Conservation (phyloP, 2,113 vertebrate species). For the Axis porcinus region DNA sequence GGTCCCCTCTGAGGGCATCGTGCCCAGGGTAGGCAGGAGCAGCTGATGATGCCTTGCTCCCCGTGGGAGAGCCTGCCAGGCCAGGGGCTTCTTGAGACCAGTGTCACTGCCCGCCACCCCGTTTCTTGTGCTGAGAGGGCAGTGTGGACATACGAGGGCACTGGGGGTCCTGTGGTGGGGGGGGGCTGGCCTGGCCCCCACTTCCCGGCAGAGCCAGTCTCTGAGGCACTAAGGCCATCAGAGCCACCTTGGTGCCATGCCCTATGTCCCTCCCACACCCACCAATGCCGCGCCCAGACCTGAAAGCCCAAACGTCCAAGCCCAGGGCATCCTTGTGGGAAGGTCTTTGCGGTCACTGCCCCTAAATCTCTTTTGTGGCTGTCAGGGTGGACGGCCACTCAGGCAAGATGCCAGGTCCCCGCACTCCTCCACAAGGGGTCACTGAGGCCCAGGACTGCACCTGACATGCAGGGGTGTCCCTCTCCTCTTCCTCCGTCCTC, state of each 20-base stretch:
- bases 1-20: fast-evolving
- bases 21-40: not conserved
- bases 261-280: not conserved
- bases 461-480: no score
- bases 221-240: not conserved
- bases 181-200: not conserved
- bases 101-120: no score
- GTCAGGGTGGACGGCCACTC: not conserved
- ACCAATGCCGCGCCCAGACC: fast-evolving
- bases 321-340: not conserved
- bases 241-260: not conserved
- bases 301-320: not conserved
- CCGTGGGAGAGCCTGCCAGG: not conserved
- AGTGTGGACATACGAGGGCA: not conserved
- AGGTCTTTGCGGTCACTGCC: not conserved
- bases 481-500: not conserved
- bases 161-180: not conserved
- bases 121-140: not conserved
- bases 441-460: not conserved
- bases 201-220: not conserved
- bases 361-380: not conserved
- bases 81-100: not conserved
- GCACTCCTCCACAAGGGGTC: fast-evolving
- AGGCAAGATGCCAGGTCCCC: not conserved
- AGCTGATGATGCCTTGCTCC: not conserved